Base-by-base conservation (phyloP, 2,113 vertebrate species). In the Tragelaphus scriptus region DNA sequence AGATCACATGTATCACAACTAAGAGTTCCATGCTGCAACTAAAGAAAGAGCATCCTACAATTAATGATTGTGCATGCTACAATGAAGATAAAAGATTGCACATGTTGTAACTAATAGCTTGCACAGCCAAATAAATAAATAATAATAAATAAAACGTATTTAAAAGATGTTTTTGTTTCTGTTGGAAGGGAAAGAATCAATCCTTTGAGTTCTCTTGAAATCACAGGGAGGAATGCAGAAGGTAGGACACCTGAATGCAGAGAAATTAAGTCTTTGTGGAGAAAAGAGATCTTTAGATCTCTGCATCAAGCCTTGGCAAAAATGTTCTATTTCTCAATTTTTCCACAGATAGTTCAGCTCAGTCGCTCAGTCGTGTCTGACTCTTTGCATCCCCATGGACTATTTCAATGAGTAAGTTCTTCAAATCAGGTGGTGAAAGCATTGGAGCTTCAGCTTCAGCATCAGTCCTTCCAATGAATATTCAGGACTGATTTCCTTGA, bases 281-380 rank as follows among this genome's bases (percentile, higher is more conserved):
- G 68, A 71, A 71, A 71, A 71, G 68, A 71, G 2, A 53, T 68
- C 30, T 56, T 51, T 77, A 26, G 28, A 11, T 75, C 25, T 51
- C 9, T 61, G 15, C 30, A 14, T 47, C 1, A 56, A 55, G 25
- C n/a, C n/a, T 84, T 92, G 14, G 47, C 28, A 89, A 90, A 86
- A 44, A 5, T 32, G 36, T 8, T 21, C 2, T 80, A 26, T 17
- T 6, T 90, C 32, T 28, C 12, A 75, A 49, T 65, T 47, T 88
- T 75, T 94, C 28, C 40, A 26, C 49, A 71, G 68, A 36, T 23
- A 36, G 19, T 71, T 71, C n/a, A 23, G n/a, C 10, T 71, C n/a
- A 71, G n/a, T 71, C 0, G 0, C 65, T 36, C 19, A 12, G 19
- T 71, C 9, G 0, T 3, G n/a, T 23, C 68, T 71, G 68, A 36